Base-by-base conservation (phyloP, 2,797 vertebrate species). In the Psittacula echo region DNA sequence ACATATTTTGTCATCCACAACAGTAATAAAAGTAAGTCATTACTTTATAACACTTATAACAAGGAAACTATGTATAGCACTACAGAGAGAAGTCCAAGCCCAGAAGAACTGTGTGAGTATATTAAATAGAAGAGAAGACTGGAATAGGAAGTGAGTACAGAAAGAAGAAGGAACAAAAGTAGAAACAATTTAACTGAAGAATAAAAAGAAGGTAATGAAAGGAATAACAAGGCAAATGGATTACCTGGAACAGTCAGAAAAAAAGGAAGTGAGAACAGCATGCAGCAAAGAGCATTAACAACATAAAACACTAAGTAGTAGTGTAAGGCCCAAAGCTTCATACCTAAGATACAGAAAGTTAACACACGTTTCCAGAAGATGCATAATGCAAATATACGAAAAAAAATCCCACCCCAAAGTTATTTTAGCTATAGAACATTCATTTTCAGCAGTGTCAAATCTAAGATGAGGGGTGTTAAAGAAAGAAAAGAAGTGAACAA, bases 391-490 rank as follows among this genome's bases (percentile, higher is more conserved):
- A 65, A 44, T 30, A 54, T 5, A 27, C 7, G 4, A 12, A 15
- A 24, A 39, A 12, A 10, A 34, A 19, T 5, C 7, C 22, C 22
- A 34, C 0, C 3, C 15, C 2, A 5, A 27, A 41, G 9, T 37
- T 75, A 56, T 42, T 77, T 72, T 42, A 37, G 41, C 11, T 45
- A 34, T 44, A 74, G 11, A 51, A 41, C 53, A 72, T 42, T 66
- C 1, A 0, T 50, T 78, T 67, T 47, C 32, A 54, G 45, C 32
- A n/a, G 10, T 16, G 23, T 37, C 66, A 73, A 26, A 39, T 37
- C 19, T 50, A 19, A 58, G 19, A 56, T 11, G 9, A 73, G n/a
- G 18, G 66, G 18, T 1, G 1, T 21, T 51, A 76, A 5, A 65
- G n/a, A 71, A 71, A 75, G 30, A 54, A 34, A 73, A 47, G 30